Evolutionary conservation across 2,797 vertebrate genomes (phyloP), one percentile per base, ranked within the genome.

Genomic region (Jordanella pulchra): DNA sequence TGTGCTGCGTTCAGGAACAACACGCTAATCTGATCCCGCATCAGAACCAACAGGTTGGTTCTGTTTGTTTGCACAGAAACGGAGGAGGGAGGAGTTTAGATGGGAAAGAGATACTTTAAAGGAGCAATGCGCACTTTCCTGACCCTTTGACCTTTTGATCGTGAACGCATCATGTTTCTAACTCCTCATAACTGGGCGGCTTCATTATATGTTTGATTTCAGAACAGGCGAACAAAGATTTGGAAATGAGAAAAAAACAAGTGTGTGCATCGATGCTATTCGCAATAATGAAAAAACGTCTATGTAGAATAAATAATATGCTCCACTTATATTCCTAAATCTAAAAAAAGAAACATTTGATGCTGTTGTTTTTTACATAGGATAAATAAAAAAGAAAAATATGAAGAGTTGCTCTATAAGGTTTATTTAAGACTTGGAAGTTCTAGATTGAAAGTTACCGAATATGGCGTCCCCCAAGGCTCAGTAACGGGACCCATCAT

Each of bases 1-100:
- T 28, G n/a, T 7, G 18, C 25, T 17, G 45, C 0, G 15, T 30
- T 14, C 21, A 30, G 35, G n/a, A 10, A 27, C 73, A 1, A 14
- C 0, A 0, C 17, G 39, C 56, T 23, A 39, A 63, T 27, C 89
- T 79, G 89, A 89, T 79, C 79, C 84, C 1, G 11, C 85, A 81
- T 7, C 91, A 86, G 91, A 18, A 0, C 78, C 87, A 90, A 91
- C 89, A 90, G 87, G 86, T 91, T 78, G 81, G 13, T 76, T 28
- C 71, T 67, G 1, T 67, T 65, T 73, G 77, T 67, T 70, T 64
- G 42, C 39, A 32, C 56, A 73, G 63, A 72, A 53, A 72, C 71
- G 47, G 80, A 55, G 69, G 83, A 81, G 79, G 90, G 89, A 87
- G 91, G 89, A 80, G 80, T 81, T 69, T 65, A 66, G 9, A 32